Conservation (phyloP, 2,113 vertebrate genomes). For the Pandion haliaetus region DNA sequence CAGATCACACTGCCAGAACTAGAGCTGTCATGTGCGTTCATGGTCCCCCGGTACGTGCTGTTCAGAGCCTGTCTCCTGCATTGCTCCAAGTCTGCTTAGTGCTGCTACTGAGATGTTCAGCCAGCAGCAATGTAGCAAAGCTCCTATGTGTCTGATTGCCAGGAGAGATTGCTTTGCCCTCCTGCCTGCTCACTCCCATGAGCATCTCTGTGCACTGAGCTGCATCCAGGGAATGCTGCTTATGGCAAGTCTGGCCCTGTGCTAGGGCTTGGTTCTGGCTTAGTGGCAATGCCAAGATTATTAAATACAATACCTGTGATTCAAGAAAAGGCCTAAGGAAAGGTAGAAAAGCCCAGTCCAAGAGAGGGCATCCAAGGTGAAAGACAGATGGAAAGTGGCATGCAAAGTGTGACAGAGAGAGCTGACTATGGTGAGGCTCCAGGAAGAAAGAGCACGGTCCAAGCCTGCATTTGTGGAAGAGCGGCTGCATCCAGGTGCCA, state of each 20-base stretch:
- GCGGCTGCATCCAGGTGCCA: not conserved
- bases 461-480: not conserved
- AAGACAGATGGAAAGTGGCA: not conserved
- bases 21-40: not conserved
- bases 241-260: not conserved
- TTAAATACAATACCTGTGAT: not conserved
- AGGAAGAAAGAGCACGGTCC: not conserved
- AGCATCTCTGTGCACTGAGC: not conserved
- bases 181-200: rapidly evolving
- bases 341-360: not conserved
- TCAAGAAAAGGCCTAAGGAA: not conserved
- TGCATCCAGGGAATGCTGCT: not conserved
- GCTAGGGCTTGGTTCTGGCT: not conserved
- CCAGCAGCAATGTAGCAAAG: not conserved
- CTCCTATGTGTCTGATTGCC: not conserved
- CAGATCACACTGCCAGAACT: not conserved
- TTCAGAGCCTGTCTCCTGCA: not conserved
- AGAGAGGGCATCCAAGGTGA: not conserved
- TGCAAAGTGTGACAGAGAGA: not conserved
- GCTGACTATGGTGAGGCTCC: not conserved
- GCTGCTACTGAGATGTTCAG: not conserved
- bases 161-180: not conserved
- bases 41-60: not conserved
- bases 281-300: not conserved
- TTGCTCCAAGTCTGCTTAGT: not conserved